These are phyloP conservation scores for Thunnus thynnus DNA, from an alignment of 2,113 vertebrate genomes.

Conservation along the genomic window DNA sequence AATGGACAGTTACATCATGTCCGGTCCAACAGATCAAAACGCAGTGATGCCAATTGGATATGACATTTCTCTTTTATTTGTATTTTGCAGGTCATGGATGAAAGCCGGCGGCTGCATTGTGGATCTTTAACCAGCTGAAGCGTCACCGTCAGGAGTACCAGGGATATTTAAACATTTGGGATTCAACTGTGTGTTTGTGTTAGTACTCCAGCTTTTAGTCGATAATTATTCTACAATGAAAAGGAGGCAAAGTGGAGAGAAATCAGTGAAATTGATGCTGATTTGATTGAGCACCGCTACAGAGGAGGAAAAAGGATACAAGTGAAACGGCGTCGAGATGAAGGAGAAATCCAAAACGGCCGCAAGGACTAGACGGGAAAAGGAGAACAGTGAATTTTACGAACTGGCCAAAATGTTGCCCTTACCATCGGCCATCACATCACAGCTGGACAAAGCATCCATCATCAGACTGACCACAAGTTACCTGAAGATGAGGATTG, in stretches of 20 bases:
- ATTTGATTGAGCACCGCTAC: constrained; percentile 49
- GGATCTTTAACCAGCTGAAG: constrained; percentile 58
- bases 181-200: constrained; percentile 6
- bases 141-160: constrained; percentile 29
- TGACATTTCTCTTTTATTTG: background rate
- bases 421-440: constrained; percentile 94
- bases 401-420: constrained; percentile 97
- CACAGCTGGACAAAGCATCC: constrained; percentile 97
- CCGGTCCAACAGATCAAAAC: background rate
- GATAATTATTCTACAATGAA: constrained; percentile 52
- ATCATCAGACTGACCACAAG: constrained; percentile 98
- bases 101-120: constrained; percentile 31
- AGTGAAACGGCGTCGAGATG: constrained; percentile 61
- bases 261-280: constrained; percentile 18
- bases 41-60: background rate
- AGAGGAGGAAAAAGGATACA: constrained; percentile 26
- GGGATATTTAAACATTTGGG: constrained; percentile 58
- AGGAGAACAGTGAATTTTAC: constrained; percentile 97
- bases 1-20: background rate
- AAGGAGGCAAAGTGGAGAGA: constrained; percentile 42
- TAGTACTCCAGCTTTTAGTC: background rate
- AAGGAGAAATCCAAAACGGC: constrained; percentile 99
- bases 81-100: constrained; percentile 71
- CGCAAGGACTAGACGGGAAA: constrained; percentile 94
- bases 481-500: constrained; percentile 94